Evolutionary conservation across 2,113 vertebrate genomes (phyloP).

Genomic region (Silurus asotus): DNA sequence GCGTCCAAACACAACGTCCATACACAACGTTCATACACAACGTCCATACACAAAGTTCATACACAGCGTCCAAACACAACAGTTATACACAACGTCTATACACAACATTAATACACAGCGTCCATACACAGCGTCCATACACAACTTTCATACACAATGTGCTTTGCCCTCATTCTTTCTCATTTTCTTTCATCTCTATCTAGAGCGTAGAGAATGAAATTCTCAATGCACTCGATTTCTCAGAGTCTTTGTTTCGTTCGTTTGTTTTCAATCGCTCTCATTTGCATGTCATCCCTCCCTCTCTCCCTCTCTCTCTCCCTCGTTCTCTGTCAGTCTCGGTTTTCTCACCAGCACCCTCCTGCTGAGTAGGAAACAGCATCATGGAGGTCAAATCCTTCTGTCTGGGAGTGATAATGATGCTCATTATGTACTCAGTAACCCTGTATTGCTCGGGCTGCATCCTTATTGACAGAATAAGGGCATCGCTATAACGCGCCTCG

Average conservation of each 20-base stretch:
- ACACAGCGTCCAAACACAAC: not conserved
- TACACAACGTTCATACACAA: not conserved
- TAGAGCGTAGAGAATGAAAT: not conserved
- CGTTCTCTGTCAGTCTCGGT: conserved; percentile 28
- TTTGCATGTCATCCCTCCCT: conserved; percentile 29
- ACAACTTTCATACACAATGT: not conserved
- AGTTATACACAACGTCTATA: not conserved
- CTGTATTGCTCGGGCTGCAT: conserved; percentile 36
- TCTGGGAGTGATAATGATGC: conserved; percentile 55
- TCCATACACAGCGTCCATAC: not conserved
- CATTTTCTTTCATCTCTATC: conserved; percentile 11
- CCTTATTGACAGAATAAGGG: conserved; percentile 44
- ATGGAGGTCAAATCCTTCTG: conserved; percentile 52
- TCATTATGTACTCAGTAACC: conserved; percentile 54
- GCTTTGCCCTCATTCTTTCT: conserved; percentile 43
- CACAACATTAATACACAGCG: not conserved
- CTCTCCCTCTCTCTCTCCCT: conserved; percentile 27
- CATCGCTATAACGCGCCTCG: not conserved
- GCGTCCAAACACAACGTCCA: not conserved
- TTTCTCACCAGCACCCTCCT: conserved; percentile 36
- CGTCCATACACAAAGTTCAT: not conserved
- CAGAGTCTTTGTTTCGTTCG: not conserved
- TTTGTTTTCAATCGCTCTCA: conserved; percentile 28
- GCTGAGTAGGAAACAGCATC: conserved; percentile 39
- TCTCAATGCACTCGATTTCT: not conserved